Evolutionary conservation across 1,140 invertebrate species (phyloP).

Genomic region (Cotesia vestalis): DNA sequence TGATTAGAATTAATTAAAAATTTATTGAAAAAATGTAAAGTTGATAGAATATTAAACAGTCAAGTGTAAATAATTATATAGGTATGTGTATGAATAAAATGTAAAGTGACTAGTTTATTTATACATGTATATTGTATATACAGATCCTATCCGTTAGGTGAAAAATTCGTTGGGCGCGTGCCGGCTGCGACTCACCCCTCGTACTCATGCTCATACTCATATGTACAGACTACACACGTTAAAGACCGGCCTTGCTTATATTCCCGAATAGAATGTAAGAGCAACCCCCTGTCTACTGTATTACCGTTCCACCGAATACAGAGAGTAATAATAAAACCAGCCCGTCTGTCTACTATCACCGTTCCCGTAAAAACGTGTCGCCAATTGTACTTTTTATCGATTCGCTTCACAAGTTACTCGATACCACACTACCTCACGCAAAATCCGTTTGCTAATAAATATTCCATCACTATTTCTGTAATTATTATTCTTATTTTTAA

Average conservation of each 20-base stretch:
- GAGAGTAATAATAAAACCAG: background rate
- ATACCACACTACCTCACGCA: background rate
- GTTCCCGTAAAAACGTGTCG: slow-evolving; percentile 19
- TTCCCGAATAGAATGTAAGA: slow-evolving; percentile 19
- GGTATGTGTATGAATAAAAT: background rate
- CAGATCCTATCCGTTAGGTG: slow-evolving; percentile 49
- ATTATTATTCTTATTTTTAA: too few species aligned
- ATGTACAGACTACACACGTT: background rate
- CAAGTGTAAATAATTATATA: slow-evolving; percentile 16
- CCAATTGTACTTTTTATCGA: slow-evolving; percentile 29
- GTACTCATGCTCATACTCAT: slow-evolving; percentile 24
- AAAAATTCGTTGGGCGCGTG: slow-evolving; percentile 60
- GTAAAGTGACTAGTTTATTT: background rate
- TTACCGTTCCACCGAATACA: too few species aligned
- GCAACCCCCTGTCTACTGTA: slow-evolving; percentile 31
- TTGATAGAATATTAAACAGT: background rate
- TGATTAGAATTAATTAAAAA: background rate
- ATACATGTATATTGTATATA: slow-evolving; percentile 9
- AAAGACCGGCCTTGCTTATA: slow-evolving; percentile 26
- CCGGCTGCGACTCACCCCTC: slow-evolving; percentile 55
- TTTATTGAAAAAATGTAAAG: too few species aligned
- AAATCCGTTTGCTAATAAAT: too few species aligned
- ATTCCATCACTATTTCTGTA: too few species aligned
- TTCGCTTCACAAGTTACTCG: slow-evolving; percentile 12
- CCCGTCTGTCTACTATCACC: slow-evolving; percentile 9